Base-by-base conservation (phyloP, 2,888 invertebrate genomes). In the Amblyjoppa fuscipennis region DNA sequence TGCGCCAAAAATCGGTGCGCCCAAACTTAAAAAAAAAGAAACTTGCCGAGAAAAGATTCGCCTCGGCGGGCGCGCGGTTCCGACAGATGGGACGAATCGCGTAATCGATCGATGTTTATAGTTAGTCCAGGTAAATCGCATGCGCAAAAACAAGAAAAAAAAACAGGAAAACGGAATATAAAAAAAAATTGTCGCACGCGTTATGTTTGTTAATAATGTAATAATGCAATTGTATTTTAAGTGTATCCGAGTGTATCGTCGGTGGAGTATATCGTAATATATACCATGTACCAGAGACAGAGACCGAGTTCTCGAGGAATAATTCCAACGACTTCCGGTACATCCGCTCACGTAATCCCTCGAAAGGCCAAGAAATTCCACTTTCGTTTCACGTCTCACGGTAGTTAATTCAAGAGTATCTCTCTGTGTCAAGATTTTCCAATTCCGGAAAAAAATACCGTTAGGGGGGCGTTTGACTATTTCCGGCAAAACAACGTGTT, bases 171-270 rank as follows among this genome's bases (percentile, higher is more conserved):
- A 41, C 9, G 5, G 4, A 6, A 61, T 11, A 59, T 16, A 9
- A 45, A 28, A 56, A 1, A 38, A 71, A 68, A 80, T 51, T 80
- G 70, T 53, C 56, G 70, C 79, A 70, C 71, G 59, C 66, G 70
- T 79, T 79, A 76, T 79, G 79, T 84, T 82, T 86, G 84, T 86
- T 84, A 79, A 79, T 78, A 69, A 76, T 86, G 69, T 77, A 83
- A 84, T 81, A 59, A 86, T 76, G 76, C 59, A 83, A 86, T 76
- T 84, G 84, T 86, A 84, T 82, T 75, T 69, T 76, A 84, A 80
- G 75, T 84, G 73, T 84, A 76, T 70, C 34, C 66, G 80, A 83
- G 66, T 85, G 85, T 85, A 85, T 70, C 69, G 82, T 85, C 81
- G 79, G 81, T 82, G 74, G 64, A 85, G 81, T 84, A 85, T 76